Conservation (phyloP, 2,888 invertebrate species). For the Vanessa cardui region DNA sequence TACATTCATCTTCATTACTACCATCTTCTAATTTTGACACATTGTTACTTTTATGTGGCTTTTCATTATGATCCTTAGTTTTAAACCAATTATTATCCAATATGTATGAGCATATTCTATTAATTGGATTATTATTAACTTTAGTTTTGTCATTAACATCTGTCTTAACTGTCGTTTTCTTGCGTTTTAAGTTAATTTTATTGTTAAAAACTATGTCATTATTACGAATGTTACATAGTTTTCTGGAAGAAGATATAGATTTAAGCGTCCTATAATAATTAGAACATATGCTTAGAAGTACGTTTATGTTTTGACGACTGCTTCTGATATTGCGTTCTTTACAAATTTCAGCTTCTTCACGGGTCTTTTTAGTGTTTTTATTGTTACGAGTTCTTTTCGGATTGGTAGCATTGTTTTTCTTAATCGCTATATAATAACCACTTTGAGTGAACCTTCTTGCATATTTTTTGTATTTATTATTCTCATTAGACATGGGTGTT, state of each 20-base stretch:
- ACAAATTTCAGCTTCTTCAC: background rate
- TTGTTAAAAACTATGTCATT: background rate
- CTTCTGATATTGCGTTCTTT: background rate
- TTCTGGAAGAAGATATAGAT: background rate
- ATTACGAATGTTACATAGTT: background rate
- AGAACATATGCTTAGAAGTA: background rate
- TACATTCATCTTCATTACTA: too few relatives aligned
- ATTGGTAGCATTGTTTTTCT: background rate
- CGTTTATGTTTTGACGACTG: background rate
- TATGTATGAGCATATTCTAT: slow-evolving; percentile 53
- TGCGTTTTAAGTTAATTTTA: slow-evolving; percentile 55
- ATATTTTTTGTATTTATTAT: background rate
- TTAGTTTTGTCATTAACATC: slow-evolving; percentile 14
- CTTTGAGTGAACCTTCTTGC: background rate
- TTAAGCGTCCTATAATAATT: background rate
- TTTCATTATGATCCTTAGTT: slow-evolving; percentile 20
- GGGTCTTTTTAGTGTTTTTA: background rate
- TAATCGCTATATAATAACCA: background rate
- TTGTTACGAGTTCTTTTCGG: background rate
- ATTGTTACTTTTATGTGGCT: too few relatives aligned
- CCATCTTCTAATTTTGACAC: too few relatives aligned
- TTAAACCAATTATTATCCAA: slow-evolving; percentile 51
- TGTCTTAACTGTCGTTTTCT: slow-evolving; percentile 50
- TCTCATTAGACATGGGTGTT: background rate
- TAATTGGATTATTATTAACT: slow-evolving; percentile 45